Evolutionary conservation across 2,888 invertebrate genomes (phyloP).

Genomic region (Eurois occulta): DNA sequence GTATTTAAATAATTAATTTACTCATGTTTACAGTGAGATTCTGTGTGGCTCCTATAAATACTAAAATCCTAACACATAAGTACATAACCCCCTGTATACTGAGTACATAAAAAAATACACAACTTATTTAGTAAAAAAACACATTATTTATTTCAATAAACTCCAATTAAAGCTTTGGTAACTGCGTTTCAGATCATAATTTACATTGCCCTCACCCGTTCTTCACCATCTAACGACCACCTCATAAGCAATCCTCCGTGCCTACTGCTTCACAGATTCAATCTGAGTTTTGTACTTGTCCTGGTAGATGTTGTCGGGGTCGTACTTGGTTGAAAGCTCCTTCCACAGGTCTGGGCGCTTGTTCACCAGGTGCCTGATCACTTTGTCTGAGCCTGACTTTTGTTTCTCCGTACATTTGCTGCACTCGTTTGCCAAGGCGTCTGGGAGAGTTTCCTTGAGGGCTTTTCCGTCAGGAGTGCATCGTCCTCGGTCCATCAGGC

Average conservation of each 20-base stretch:
- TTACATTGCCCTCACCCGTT: conserved; percentile 48
- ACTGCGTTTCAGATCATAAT: conserved; percentile 47
- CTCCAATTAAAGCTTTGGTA: conserved; percentile 62
- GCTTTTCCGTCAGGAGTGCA: conserved; percentile 93
- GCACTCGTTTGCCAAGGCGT: conserved; percentile 93
- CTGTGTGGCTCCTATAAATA: neutral
- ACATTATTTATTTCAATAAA: conserved; percentile 41
- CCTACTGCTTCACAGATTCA: conserved; percentile 74
- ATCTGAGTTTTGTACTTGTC: conserved; percentile 91
- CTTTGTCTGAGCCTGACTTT: conserved; percentile 90
- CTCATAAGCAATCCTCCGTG: neutral
- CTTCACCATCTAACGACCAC: conserved; percentile 22
- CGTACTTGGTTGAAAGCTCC: conserved; percentile 92
- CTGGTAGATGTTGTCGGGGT: conserved; percentile 92
- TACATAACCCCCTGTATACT: neutral
- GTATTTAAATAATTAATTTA: neutral
- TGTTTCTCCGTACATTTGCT: conserved; percentile 92
- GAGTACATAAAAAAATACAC: neutral
- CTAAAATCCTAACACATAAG: neutral
- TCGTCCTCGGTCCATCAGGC: conserved; percentile 91
- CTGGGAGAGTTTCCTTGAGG: conserved; percentile 91
- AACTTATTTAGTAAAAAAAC: conserved; percentile 16
- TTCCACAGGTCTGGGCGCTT: conserved; percentile 93
- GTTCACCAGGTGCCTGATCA: conserved; percentile 92
- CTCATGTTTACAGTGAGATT: neutral